Conservation (phyloP, 2,797 vertebrate genomes). For the Apogon hyalosoma region DNA sequence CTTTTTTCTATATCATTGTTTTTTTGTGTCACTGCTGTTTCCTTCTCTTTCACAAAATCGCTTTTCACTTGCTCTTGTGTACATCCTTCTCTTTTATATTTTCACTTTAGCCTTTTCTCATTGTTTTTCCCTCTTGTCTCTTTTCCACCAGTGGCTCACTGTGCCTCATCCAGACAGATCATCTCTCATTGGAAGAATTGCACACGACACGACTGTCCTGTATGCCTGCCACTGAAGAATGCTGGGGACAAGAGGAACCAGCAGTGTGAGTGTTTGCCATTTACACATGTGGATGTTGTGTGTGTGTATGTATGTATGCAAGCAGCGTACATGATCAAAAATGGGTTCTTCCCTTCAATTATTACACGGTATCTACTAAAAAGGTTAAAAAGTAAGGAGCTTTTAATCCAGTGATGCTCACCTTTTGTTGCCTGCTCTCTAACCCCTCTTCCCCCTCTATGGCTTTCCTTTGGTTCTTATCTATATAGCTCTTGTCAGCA, state of each 20-base stretch:
- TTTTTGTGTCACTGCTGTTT: slow-evolving; percentile 30
- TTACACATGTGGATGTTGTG: slow-evolving; percentile 35
- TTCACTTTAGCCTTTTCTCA: slow-evolving; percentile 15
- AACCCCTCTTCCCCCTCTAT: not conserved
- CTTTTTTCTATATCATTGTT: slow-evolving; percentile 9
- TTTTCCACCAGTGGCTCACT: slow-evolving; percentile 91
- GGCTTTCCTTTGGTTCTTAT: slow-evolving; percentile 10
- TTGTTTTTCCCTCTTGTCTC: slow-evolving; percentile 15
- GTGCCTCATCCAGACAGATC: slow-evolving; percentile 98
- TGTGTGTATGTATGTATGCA: not conserved
- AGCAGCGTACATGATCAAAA: not conserved
- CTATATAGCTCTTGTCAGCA: slow-evolving; percentile 90
- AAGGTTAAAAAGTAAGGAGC: not conserved
- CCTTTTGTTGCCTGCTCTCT: not conserved
- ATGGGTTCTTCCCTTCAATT: slow-evolving; percentile 1
- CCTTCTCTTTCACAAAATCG: slow-evolving; percentile 23
- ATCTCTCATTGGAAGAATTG: slow-evolving; percentile 99
- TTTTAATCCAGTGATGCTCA: slow-evolving; percentile 3
- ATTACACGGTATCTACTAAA: slow-evolving; percentile 1
- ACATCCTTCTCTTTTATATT: not conserved
- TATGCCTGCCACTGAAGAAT: slow-evolving; percentile 96
- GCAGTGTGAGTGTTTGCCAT: slow-evolving; percentile 88
- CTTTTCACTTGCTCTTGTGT: slow-evolving; percentile 20
- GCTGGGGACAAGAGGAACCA: slow-evolving; percentile 98
- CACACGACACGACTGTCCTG: slow-evolving; percentile 97